Base-by-base conservation (phyloP, 2,113 vertebrate species). In the Cryptotis parvus region DNA sequence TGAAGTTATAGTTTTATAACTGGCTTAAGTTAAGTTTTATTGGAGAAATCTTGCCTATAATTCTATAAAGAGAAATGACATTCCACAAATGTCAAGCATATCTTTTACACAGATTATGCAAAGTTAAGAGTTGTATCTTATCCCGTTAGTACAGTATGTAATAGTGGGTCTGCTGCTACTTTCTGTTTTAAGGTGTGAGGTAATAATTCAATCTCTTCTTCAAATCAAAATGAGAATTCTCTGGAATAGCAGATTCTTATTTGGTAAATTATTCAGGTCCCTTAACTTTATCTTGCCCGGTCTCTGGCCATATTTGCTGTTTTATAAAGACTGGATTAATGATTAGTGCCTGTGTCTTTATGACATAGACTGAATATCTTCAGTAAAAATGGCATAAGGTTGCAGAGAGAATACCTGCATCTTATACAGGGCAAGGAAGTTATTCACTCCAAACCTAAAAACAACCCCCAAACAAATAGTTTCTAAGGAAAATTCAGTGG, bases 1-100 rank as follows among this genome's bases (percentile, higher is more conserved):
- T 98, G 98, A 98, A 98, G 97, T 98, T 98, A 98, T 98, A 98
- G 98, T 98, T 98, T 98, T 98, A 98, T 98, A 98, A 98, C 97
- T 98, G 98, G 98, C 97, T 98, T 98, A 98, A 96, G 96, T 97
- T 97, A 97, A 98, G 98, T 98, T 98, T 98, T 98, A 98, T 98
- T 98, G 98, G 98, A 98, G 97, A 98, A 98, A 98, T 98, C 98
- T 98, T 98, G 98, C 98, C 98, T 98, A 98, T 98, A 98, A 98
- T 98, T 98, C 98, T 98, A 98, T 98, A 98, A 98, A 98, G 98
- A 98, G 98, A 98, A 97, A 97, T 98, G 98, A 98, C 98, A 98
- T 98, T 98, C 98, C 98, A 98, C 97, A 96, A 98, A 98, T 98
- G 98, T 98, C 98, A 98, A 94, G 97, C 98, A 97, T 98, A 98